Base-by-base conservation (phyloP, 2,888 invertebrate genomes). In the Synergus laeviventris region DNA sequence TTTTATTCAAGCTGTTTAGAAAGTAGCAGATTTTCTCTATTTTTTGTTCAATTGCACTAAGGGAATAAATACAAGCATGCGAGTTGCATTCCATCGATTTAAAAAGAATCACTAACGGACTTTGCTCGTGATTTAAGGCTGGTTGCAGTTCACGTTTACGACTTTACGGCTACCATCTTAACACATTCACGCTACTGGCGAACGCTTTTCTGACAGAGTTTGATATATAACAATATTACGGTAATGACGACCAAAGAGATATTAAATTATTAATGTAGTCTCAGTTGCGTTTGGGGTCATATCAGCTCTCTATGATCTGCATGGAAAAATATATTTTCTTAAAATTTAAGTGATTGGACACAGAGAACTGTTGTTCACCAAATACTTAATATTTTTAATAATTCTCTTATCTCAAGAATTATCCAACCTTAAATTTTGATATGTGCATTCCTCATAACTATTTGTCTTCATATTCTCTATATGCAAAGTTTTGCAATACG, bases 171-270 rank as follows among this genome's bases (percentile, higher is more conserved):
- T 64, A 14, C 39, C 38, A 42, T 66, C 24, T 66, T 24, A 66
- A 66, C 64, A 66, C 42, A 66, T 66, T 66, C 64, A 66, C 64
- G 64, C 64, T 66, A 66, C 64, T 38, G 64, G 64, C 24, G 64
- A 66, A 66, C 64, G 64, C 64, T 66, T 66, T 66, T 66, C 42
- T 42, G 21, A 66, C 21, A 18, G n/a, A 9, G 14, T 66, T 42
- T 39, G 42, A 39, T 42, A 7, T 36, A 60, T 24, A 60, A 36
- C n/a, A 60, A 36, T 60, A 36, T 16, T 31, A 24, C 12, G 7
- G 14, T 42, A 42, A 42, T 66, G 42, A 45, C 16, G 42, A n/a
- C 7, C 64, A 21, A 45, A 18, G 24, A 21, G 16, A 18, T 21
- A 66, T 24, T 21, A 42, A 66, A 42, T 42, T 14, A 66, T 18